Evolutionary conservation across 2,797 vertebrate species (phyloP).

Genomic region (Lacerta agilis): DNA sequence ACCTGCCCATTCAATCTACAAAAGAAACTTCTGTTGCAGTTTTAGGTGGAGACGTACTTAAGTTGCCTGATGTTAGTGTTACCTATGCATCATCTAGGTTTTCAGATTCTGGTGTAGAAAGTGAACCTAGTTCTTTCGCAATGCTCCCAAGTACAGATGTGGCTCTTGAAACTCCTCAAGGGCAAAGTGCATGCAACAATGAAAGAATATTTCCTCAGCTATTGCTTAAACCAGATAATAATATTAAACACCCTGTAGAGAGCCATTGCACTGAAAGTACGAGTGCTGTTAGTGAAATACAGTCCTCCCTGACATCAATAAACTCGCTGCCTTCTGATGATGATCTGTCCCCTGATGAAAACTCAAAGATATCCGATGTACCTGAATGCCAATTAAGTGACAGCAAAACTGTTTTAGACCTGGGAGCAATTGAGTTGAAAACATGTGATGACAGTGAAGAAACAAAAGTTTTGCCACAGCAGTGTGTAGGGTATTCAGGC

Average conservation of each 20-base stretch:
- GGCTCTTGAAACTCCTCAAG: slow-evolving; percentile 73
- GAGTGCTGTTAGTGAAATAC: slow-evolving; percentile 92
- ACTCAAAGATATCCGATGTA: slow-evolving; percentile 78
- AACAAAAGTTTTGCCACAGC: slow-evolving; percentile 85
- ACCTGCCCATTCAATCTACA: slow-evolving; percentile 65
- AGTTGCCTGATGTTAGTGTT: slow-evolving; percentile 77
- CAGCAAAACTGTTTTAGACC: slow-evolving; percentile 74
- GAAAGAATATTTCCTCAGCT: slow-evolving; percentile 80
- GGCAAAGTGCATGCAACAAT: slow-evolving; percentile 69
- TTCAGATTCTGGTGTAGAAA: slow-evolving; percentile 98
- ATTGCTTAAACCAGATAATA: slow-evolving; percentile 81
- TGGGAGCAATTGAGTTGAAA: slow-evolving; percentile 72
- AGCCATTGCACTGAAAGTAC: slow-evolving; percentile 88
- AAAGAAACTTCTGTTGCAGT: slow-evolving; percentile 72
- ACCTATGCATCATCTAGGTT: slow-evolving; percentile 89
- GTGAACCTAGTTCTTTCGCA: slow-evolving; percentile 94
- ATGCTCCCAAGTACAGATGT: slow-evolving; percentile 83
- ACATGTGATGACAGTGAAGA: slow-evolving; percentile 75
- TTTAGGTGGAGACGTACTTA: slow-evolving; percentile 81
- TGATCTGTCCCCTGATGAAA: slow-evolving; percentile 87
- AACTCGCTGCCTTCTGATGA: slow-evolving; percentile 97
- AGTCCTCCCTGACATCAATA: slow-evolving; percentile 97
- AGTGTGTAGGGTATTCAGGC: slow-evolving; percentile 83
- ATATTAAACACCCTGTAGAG: slow-evolving; percentile 78
- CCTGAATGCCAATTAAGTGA: slow-evolving; percentile 78